Evolutionary conservation across 2,888 invertebrate genomes (phyloP).

Genomic region (Polyommatus iphigenia): DNA sequence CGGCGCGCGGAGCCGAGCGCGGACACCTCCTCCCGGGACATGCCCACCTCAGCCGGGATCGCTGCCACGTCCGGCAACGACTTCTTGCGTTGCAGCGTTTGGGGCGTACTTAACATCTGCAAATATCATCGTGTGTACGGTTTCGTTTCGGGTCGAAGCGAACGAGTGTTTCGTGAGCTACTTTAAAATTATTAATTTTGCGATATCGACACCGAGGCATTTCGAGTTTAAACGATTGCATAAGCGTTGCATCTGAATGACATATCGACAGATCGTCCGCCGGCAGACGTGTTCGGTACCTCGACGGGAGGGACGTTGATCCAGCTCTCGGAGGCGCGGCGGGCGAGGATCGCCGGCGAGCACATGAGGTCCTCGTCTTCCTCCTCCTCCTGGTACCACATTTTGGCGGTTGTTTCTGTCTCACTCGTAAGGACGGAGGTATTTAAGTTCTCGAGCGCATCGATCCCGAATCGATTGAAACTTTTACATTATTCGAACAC

Average conservation of each 20-base stretch:
- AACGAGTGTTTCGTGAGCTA: background rate
- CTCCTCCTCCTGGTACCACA: conserved; percentile 90
- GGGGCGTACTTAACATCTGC: conserved; percentile 89
- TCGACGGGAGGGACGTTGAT: conserved; percentile 92
- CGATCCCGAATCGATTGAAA: background rate
- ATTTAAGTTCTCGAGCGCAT: conserved; percentile 14
- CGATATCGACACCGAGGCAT: background rate
- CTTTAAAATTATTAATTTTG: background rate
- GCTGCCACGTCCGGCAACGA: conserved; percentile 97
- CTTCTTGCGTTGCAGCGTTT: conserved; percentile 94
- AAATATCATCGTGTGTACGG: conserved; percentile 26
- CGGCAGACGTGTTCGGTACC: conserved; percentile 73
- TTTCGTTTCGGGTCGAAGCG: background rate
- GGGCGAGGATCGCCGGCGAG: conserved; percentile 92
- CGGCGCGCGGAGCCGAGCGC: conserved; percentile 95
- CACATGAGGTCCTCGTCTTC: conserved; percentile 93
- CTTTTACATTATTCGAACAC: conserved; percentile 22
- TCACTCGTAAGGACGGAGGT: background rate
- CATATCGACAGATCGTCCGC: background rate
- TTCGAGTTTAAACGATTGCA: background rate
- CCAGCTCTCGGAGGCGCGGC: conserved; percentile 94
- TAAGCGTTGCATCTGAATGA: conserved; percentile 5
- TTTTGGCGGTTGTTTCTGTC: conserved; percentile 48
- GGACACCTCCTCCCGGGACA: conserved; percentile 97
- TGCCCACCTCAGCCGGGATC: conserved; percentile 87